Conservation (phyloP, 2,888 invertebrate species). For the Phalera bucephala region DNA sequence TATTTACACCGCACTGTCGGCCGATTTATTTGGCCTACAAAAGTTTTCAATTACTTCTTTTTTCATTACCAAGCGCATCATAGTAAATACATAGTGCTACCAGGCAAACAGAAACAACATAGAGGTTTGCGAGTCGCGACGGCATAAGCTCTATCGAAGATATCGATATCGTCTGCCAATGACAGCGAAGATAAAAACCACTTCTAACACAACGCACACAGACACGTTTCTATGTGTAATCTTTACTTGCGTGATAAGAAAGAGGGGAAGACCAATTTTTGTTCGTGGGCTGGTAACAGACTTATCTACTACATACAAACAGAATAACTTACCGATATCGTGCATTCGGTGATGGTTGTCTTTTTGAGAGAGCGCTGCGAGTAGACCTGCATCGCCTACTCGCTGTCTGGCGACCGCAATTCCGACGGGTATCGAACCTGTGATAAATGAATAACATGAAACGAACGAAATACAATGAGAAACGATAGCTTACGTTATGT, state of each 20-base stretch:
- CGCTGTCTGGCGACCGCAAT: conserved; percentile 93
- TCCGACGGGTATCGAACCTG: conserved; percentile 88
- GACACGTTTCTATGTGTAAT: conserved; percentile 10
- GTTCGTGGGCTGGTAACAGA: conserved; percentile 9
- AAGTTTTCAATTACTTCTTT: conserved; percentile 56
- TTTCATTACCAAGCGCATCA: conserved; percentile 71
- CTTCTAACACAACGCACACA: conserved; percentile 14
- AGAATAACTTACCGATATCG: conserved; percentile 76
- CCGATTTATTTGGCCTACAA: conserved; percentile 33
- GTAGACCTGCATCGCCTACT: conserved; percentile 84
- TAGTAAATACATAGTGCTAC: conserved; percentile 77
- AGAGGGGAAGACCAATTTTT: conserved; percentile 9
- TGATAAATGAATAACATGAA: conserved; percentile 9
- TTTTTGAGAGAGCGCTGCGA: conserved; percentile 81
- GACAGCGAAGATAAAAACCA: conserved; percentile 32
- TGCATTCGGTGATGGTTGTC: conserved; percentile 81
- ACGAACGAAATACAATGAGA: no score
- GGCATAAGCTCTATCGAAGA: conserved; percentile 33
- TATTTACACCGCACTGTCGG: conserved; percentile 6
- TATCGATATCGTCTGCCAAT: conserved; percentile 44
- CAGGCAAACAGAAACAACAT: conserved; percentile 58
- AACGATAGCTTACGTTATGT: no score
- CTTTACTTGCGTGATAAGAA: conserved; percentile 12
- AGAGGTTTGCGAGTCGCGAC: conserved; percentile 44
- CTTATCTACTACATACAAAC: conserved; percentile 7